Evolutionary conservation across 2,888 invertebrate species (phyloP), one percentile per base, ranked within the genome.

Genomic region (Leucophenga montana): DNA sequence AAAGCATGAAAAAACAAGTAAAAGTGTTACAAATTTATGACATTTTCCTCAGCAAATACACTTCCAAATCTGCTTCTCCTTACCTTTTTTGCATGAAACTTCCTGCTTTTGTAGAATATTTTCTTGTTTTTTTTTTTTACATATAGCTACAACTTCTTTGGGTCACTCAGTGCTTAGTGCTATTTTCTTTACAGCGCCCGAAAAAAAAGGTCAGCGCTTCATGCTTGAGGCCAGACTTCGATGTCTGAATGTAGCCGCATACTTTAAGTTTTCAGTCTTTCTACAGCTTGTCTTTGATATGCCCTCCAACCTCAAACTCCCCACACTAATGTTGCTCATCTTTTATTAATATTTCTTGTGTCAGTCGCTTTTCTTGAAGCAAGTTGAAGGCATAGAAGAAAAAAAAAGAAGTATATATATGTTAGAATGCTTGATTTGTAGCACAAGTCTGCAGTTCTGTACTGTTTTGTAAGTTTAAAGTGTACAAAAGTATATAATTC

Each of bases 311-410:
- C 66, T 68, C 61, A 72, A 67, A 68, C 72, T 27, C 69, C 71
- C 72, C 73, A 74, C 84, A 75, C 84, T 85, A 83, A 85, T 85
- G 80, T 80, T 75, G 76, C 84, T 85, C 85, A 85, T 85, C 77
- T 86, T 85, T 85, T 85, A 85, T 85, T 85, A 85, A 86, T 85
- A 82, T 77, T 82, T 82, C 79, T n/a, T 80, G 75, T 48, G 70
- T 71, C 18, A 50, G 62, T 67, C 68, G 65, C 66, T 70, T 33
- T 67, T 64, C n/a, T n/a, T 53, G 31, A 31, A n/a, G n/a, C n/a
- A n/a, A 57, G 61, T 68, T 68, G 70, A 70, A 70, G 65, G 68
- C 70, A 20, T 18, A 1, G 14, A 50, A 54, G 27, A 0, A 61
- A 27, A 48, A 61, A 66, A 66, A 65, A 53, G 66, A 65, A 68